phyloP scores from a whole-genome alignment of 2,113 vertebrate species.

The Atlantisia rogersi region DNA sequence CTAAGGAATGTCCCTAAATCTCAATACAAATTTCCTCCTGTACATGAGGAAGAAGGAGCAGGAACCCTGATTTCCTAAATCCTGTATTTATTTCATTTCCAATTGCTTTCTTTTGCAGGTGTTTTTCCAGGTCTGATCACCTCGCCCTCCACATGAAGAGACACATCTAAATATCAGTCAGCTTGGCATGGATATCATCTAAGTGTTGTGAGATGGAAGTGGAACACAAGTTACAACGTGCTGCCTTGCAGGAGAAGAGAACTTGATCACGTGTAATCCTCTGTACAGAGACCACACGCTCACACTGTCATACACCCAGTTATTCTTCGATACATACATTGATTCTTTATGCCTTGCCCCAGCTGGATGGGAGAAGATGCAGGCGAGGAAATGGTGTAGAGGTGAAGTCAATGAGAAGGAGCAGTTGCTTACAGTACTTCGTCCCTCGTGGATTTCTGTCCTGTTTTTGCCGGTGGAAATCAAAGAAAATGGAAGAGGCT shows the following conservation, averaged over 20 bases:
- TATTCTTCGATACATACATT: conserved; percentile 71
- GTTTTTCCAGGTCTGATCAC: conserved; percentile 98
- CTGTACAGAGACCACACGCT: conserved; percentile 75
- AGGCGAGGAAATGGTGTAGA: conserved; percentile 47
- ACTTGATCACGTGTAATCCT: conserved; percentile 73
- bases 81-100: background rate
- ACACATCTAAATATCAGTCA: conserved; percentile 84
- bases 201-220: conserved; percentile 64
- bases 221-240: conserved; percentile 67
- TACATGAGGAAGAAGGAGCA: background rate
- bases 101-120: conserved; percentile 81
- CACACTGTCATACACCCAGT: conserved; percentile 76
- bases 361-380: conserved; percentile 75
- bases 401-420: conserved; percentile 70
- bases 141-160: conserved; percentile 98
- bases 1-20: background rate
- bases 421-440: conserved; percentile 62
- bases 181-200: conserved; percentile 43
- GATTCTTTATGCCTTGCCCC: conserved; percentile 81
- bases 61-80: background rate
- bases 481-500: conserved; percentile 63
- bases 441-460: conserved; percentile 67
- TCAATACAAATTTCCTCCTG: background rate
- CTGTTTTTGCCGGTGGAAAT: conserved; percentile 71
- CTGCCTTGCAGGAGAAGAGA: conserved; percentile 74